Evolutionary conservation across 2,113 vertebrate genomes (phyloP), one percentile per base, ranked within the genome.

Genomic region (Tyrannus savana): DNA sequence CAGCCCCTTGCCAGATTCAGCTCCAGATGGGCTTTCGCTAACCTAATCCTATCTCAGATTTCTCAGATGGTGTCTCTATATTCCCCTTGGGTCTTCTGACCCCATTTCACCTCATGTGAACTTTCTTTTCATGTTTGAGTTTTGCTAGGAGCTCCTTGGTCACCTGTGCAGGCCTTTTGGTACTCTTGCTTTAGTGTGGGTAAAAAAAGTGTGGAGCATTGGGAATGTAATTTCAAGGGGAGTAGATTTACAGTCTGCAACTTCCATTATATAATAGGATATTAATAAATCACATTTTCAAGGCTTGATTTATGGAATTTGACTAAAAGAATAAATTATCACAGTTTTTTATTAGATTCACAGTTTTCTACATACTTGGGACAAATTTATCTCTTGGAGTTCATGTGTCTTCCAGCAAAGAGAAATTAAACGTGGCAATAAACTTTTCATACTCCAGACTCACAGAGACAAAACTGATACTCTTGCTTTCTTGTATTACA

Each of bases 341-440:
- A 64, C 12, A 30, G 13, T 44, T 95, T 94, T 87, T 83, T 71
- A 77, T 71, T 56, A 87, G 50, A 63, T 60, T 25, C 10, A 24
- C 58, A 89, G 18, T 84, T 96, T 96, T 95, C 88, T 90, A 23
- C 13, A 49, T 1, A 0, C 80, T 86, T 80, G 47, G 27, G 64
- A 90, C n/a, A 73, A 88, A 95, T 93, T 95, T 90, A 76, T 96
- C 56, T 96, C 59, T 77, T 85, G 31, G 59, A 83, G 33, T 74
- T 93, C 52, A n/a, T 63, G n/a, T 3, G 1, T 88, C 46, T 94
- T 80, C 47, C 64, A 86, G 83, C 24, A 88, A 77, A 84, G 22
- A 76, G 55, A 93, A 88, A 93, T 96, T 71, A 90, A 87, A 86
- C 8, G 12, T 18, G 14, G 37, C 92, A 95, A 96, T 90, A 88